Evolutionary conservation across 2,888 invertebrate genomes (phyloP).

Genomic region (Cotesia congregata): DNA sequence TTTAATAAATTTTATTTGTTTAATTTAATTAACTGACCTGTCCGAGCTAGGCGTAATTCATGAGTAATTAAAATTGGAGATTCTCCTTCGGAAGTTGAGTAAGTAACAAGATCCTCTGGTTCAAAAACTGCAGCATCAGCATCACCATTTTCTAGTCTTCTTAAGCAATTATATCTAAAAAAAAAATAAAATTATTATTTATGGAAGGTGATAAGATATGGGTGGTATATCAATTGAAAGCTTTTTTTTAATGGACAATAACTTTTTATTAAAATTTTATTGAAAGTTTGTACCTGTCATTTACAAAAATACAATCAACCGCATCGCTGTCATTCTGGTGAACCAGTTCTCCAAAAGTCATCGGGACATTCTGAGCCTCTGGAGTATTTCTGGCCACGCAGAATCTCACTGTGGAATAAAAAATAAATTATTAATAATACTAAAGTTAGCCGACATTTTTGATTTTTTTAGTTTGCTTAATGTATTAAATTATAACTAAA

Average conservation of each 20-base stretch:
- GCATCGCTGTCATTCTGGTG: constrained; percentile 72
- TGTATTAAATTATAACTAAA: too few relatives aligned
- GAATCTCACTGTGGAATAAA: constrained; percentile 75
- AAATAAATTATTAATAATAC: too few relatives aligned
- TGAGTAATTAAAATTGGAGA: constrained; percentile 78
- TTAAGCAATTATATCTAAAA: constrained; percentile 82
- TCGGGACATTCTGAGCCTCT: constrained; percentile 1
- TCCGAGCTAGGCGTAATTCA: constrained; percentile 74
- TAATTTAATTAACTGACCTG: constrained; percentile 52
- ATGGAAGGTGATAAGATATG: neutral
- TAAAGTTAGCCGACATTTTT: too few relatives aligned
- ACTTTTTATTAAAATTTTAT: constrained; percentile 10
- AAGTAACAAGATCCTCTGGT: constrained; percentile 84
- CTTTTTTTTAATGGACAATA: too few relatives aligned
- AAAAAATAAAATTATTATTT: constrained; percentile 3
- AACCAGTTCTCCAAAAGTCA: constrained; percentile 8
- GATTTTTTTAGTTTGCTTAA: too few relatives aligned
- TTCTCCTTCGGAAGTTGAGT: constrained; percentile 77
- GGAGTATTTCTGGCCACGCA: constrained; percentile 78
- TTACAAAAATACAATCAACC: constrained; percentile 80
- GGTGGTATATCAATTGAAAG: too few relatives aligned
- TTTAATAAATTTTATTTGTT: neutral
- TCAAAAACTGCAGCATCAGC: constrained; percentile 89
- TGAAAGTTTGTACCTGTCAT: constrained; percentile 74
- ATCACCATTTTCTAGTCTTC: constrained; percentile 81